Evolutionary conservation across 2,113 vertebrate species (phyloP), one percentile per base, ranked within the genome.

Genomic region (Siniperca chuatsi): DNA sequence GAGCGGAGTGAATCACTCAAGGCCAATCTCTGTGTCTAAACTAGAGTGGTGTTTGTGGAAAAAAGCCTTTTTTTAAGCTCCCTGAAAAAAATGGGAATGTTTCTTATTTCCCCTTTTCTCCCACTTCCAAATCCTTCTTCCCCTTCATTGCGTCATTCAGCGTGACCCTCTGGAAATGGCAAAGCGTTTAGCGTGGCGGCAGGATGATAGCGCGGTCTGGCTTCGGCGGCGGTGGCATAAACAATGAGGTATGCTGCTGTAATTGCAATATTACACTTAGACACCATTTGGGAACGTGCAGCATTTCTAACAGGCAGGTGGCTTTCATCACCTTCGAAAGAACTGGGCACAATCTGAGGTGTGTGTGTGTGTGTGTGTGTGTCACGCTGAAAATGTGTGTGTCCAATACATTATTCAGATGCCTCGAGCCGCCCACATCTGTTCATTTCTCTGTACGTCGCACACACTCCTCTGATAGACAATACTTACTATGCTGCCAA

Each of bases 371-470:
- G 15, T 18, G 25, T 25, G 25, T 25, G 25, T 25, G 40, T 50
- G 65, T 67, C 21, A 13, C 2, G n/a, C 48, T 60, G 33, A 57
- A 76, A 79, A 42, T 29, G 71, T 76, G 83, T 60, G 81, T 46
- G 61, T 75, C 77, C 52, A 42, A 88, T 92, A 75, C 86, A 91
- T 92, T 85, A 90, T 90, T 88, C 83, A 85, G 42, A 65, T n/a
- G 67, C 66, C 55, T 52, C 3, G 2, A 88, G 83, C 65, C 18
- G 8, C 82, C 60, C 85, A 85, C 92, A 92, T 90, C 90, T 92
- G 90, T 77, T 92, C 57, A 23, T 82, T 65, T 78, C 72, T 76
- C 78, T 74, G 75, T 79, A 81, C 46, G 7, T 66, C 11, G 20
- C 58, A 40, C 65, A 1, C 74, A 55, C 79, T 67, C 72, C 44